Percentiles rank a stretch among this genome's conserved stretches.
phyloP scores from a whole-genome alignment of 2,888 invertebrate species.

The Himalopsyche kuldschensis region DNA sequence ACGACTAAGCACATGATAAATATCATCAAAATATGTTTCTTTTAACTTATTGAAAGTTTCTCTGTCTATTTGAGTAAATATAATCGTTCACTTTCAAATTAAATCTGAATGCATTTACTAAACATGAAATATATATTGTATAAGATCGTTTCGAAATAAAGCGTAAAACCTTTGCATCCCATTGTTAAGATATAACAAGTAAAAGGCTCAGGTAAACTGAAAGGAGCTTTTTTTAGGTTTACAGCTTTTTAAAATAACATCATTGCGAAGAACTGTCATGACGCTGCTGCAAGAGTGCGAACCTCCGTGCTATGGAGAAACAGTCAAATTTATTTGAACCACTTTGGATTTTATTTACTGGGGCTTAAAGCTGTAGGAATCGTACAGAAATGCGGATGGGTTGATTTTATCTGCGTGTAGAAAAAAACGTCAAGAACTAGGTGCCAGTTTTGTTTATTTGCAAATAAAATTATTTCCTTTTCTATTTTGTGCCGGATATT shows the following conservation, averaged over 20 bases:
- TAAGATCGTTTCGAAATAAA: no score
- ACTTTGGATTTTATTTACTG: not conserved
- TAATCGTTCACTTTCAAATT: no score
- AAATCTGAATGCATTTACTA: no score
- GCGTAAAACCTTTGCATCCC: not conserved
- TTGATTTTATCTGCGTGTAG: not conserved
- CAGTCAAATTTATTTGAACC: not conserved
- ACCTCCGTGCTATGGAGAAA: not conserved
- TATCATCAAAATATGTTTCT: no score
- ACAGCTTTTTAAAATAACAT: constrained; percentile 25
- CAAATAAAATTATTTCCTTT: not conserved
- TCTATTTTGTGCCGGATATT: no score
- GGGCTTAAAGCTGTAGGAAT: not conserved
- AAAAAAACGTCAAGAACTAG: not conserved
- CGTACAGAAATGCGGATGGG: not conserved
- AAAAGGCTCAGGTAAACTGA: constrained; percentile 20
- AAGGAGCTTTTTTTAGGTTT: constrained; percentile 24
- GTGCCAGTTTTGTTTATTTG: not conserved
- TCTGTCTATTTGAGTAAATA: no score
- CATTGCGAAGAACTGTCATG: not conserved
- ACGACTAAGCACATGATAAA: no score
- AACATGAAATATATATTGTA: no score
- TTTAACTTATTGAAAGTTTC: no score
- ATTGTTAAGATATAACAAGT: constrained; percentile 22
- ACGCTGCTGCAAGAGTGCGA: not conserved